Conservation (phyloP, 2,888 invertebrate species). For the Drosophila prostipennis region DNA sequence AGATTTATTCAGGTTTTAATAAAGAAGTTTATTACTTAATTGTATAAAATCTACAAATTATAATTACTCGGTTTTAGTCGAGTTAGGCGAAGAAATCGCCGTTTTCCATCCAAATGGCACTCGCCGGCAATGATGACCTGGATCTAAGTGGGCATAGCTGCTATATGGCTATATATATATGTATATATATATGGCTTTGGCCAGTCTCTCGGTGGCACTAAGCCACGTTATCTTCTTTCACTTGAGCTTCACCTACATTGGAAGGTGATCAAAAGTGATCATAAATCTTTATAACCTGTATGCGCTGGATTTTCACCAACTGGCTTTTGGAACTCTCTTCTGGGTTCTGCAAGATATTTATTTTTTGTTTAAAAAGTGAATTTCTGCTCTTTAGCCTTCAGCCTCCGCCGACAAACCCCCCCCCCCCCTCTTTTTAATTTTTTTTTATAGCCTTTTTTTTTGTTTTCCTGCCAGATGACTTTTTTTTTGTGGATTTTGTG, state of each 20-base stretch:
- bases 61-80: background rate
- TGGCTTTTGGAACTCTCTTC: constrained; percentile 20
- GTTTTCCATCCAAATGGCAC: background rate
- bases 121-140: constrained; percentile 21
- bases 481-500: constrained; percentile 31
- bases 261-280: constrained; percentile 70
- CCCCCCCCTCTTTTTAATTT: no score
- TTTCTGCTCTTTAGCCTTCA: constrained; percentile 62
- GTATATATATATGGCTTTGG: background rate
- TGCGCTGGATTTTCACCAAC: constrained; percentile 67
- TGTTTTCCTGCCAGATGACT: constrained; percentile 25
- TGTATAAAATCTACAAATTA: no score
- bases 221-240: constrained; percentile 41
- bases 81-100: background rate
- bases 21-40: no score
- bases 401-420: background rate
- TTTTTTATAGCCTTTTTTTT: constrained; percentile 41
- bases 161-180: background rate
- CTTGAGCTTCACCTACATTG: constrained; percentile 56
- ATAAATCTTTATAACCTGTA: constrained; percentile 74
- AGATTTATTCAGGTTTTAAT: no score
- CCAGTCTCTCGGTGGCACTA: constrained; percentile 7
- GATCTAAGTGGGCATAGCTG: constrained; percentile 15
- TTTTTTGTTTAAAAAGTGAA: constrained; percentile 65
- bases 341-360: constrained; percentile 16